Evolutionary conservation across 2,888 invertebrate genomes (phyloP), one percentile per base, ranked within the genome.

Genomic region (Lasioglossum lativentre): DNA sequence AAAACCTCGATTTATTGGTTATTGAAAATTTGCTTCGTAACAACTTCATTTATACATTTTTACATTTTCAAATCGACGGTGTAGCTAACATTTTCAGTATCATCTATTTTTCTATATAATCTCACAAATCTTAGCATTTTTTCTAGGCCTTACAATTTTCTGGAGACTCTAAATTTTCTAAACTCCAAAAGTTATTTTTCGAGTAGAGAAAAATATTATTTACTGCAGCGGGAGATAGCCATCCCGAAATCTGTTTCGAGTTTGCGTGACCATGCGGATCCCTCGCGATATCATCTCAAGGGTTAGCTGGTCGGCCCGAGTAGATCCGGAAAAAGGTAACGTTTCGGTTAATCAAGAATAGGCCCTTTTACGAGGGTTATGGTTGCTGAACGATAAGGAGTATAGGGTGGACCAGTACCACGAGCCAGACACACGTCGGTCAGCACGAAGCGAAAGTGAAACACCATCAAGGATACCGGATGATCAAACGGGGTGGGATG

Each of bases 311-410:
- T 56, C 42, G 75, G 75, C 63, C 75, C 38, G 23, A 40, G 14
- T 52, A 71, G 42, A 75, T 71, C 74, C 14, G 42, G 42, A 45
- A 75, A 47, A 68, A 80, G 78, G 47, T 71, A 78, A 38, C 76
- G 16, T 70, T 52, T 74, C 88, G 88, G 92, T 92, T 92, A 93
- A 92, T 92, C 90, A 93, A 91, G 90, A 80, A 82, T 85, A 83
- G 87, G 85, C 86, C 86, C 90, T 91, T 92, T 92, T 92, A 91
- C 86, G 93, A 91, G 89, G 86, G 86, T 84, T 82, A 80, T 70
- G 76, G 56, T 40, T 45, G 73, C 70, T 70, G 82, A 77, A 74
- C 76, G 81, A 73, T 34, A 75, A 86, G 82, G 66, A 68, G 80
- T 68, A 81, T 27, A 63, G 86, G 75, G 56, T 78, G 79, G 59